Evolutionary conservation across 2,888 invertebrate genomes (phyloP).

Genomic region (Epinotia nisella): DNA sequence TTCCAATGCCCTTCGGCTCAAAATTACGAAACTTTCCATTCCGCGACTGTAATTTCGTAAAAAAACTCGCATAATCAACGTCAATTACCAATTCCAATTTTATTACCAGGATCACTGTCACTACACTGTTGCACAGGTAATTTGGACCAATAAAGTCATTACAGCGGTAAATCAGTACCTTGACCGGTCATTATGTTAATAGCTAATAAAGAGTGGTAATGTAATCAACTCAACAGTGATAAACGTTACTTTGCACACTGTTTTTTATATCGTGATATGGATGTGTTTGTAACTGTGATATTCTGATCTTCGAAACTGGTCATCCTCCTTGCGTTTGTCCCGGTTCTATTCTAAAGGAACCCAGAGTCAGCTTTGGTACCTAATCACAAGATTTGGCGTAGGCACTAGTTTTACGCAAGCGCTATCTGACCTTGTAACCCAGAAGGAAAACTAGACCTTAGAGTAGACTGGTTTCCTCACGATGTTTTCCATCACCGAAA

Average conservation of each 20-base stretch:
- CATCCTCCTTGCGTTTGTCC: too few relatives aligned
- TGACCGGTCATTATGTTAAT: constrained; percentile 14
- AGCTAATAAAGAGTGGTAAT: constrained; percentile 2
- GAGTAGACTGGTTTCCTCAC: too few relatives aligned
- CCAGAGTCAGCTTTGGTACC: too few relatives aligned
- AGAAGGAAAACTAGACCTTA: too few relatives aligned
- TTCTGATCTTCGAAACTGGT: too few relatives aligned
- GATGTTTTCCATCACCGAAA: too few relatives aligned
- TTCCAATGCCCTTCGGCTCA: not conserved
- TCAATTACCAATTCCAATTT: constrained; percentile 16
- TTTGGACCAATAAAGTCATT: constrained; percentile 21
- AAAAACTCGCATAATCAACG: constrained; percentile 4
- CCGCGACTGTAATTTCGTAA: not conserved
- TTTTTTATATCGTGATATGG: not conserved
- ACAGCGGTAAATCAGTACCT: constrained; percentile 3
- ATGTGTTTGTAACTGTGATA: too few relatives aligned
- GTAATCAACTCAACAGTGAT: constrained; percentile 3
- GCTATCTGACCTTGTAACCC: too few relatives aligned
- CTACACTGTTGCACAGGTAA: constrained; percentile 10
- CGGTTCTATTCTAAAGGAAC: too few relatives aligned
- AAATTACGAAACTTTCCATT: not conserved
- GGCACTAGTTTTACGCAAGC: too few relatives aligned
- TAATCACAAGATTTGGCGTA: too few relatives aligned
- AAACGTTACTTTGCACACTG: not conserved
- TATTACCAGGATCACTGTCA: not conserved